phyloP scores from a whole-genome alignment of 2,888 invertebrate species.

The Tipula lateralis region DNA sequence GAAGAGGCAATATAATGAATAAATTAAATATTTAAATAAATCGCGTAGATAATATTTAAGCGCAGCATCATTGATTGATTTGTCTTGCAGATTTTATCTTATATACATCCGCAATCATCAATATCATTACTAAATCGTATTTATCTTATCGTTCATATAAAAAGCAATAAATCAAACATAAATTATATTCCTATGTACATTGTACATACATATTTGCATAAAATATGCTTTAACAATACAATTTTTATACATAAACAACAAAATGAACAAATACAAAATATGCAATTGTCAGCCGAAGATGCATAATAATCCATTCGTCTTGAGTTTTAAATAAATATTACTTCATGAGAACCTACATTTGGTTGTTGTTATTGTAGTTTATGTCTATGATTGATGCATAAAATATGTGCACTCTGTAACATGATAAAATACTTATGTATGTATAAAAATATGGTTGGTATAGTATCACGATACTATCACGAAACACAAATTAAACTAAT shows the following conservation, averaged over 20 bases:
- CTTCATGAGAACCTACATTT: neutral
- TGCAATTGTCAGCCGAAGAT: slow-evolving; percentile 1
- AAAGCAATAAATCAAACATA: neutral
- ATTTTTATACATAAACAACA: too few relatives aligned
- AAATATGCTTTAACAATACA: neutral
- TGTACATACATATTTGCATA: neutral
- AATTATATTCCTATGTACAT: neutral
- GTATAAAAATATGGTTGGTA: neutral
- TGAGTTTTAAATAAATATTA: neutral
- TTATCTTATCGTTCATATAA: neutral
- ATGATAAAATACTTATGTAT: neutral
- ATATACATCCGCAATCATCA: neutral
- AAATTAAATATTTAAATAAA: slow-evolving; percentile 11
- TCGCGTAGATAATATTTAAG: neutral
- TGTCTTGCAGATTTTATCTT: neutral
- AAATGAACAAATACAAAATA: neutral
- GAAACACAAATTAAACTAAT: neutral
- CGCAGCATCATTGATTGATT: neutral
- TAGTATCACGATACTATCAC: neutral
- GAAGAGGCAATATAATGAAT: too few relatives aligned
- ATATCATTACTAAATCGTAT: neutral
- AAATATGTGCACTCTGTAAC: neutral
- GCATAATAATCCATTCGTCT: neutral
- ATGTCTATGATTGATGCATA: neutral
- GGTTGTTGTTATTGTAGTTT: neutral